These are phyloP conservation scores for Oncorhynchus nerka DNA, from an alignment of 2,113 vertebrate species.

Conservation along the genomic window DNA sequence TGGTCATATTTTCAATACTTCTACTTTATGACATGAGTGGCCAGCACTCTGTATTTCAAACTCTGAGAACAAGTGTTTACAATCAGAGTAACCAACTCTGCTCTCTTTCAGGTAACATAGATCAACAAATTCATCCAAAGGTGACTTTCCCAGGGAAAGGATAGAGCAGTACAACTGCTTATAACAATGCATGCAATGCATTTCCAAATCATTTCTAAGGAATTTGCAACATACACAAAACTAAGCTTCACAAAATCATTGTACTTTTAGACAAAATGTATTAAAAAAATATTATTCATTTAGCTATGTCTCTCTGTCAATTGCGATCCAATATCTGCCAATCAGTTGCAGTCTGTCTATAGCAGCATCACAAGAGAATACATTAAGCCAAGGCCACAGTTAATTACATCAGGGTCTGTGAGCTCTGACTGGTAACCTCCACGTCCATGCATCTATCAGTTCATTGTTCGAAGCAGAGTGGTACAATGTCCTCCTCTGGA, in stretches of 20 bases:
- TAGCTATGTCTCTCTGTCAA: neutral
- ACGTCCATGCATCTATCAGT: neutral
- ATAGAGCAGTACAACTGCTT: conserved; percentile 5
- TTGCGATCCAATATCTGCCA: neutral
- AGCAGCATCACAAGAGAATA: neutral
- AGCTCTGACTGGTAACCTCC: neutral
- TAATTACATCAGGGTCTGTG: neutral
- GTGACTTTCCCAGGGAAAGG: neutral
- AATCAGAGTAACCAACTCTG: neutral
- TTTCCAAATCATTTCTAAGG: neutral
- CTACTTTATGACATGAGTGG: neutral
- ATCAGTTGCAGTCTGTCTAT: neutral
- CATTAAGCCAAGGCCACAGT: neutral
- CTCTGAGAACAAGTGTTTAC: neutral
- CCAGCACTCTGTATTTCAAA: neutral
- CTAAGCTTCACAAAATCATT: neutral
- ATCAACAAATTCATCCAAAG: neutral
- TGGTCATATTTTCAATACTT: neutral
- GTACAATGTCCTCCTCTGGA: conserved; percentile 62
- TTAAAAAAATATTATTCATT: neutral
- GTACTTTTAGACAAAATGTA: neutral
- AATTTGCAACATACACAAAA: neutral
- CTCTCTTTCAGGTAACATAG: neutral
- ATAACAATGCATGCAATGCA: conserved; percentile 6
- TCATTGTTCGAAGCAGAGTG: conserved; percentile 52